A percentile compares a stretch with the other conserved stretches of the same genome.
Evolutionary conservation across 2,113 vertebrate species (phyloP).

Genomic region (Solenodon paradoxus): DNA sequence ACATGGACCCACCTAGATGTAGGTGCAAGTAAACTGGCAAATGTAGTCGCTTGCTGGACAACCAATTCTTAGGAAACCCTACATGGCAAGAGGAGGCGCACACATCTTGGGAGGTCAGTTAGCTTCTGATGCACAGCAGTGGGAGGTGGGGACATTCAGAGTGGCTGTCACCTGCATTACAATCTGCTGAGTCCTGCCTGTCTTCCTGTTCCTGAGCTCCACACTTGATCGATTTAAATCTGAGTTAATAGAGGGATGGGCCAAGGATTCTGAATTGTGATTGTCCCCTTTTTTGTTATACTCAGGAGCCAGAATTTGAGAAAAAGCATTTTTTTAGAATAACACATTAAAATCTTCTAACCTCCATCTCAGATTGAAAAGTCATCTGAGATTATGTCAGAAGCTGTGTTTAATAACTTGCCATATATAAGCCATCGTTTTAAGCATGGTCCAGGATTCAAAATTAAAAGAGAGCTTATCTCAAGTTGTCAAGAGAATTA

Average conservation of each 20-base stretch:
- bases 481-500: neutral
- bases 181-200: rapidly evolving
- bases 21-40: neutral
- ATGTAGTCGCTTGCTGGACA: neutral
- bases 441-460: neutral
- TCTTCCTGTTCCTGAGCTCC: neutral
- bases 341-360: neutral
- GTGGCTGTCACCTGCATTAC: neutral
- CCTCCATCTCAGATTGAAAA: conserved; percentile 6
- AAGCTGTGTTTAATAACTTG: neutral
- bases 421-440: neutral
- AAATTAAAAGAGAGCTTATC: neutral
- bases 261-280: neutral
- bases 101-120: neutral
- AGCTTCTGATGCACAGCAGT: too few species aligned
- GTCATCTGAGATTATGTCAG: neutral
- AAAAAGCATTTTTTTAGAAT: neutral
- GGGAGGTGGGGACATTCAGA: too few species aligned
- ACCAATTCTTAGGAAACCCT: neutral
- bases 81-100: rapidly evolving
- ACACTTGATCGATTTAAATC: neutral
- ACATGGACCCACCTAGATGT: neutral
- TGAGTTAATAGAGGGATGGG: neutral
- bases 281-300: neutral
- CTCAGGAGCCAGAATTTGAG: neutral